A percentile compares a stretch with the other conserved stretches of the same genome.
These are phyloP conservation scores for Cataglyphis livida DNA, from an alignment of 2,888 invertebrate genomes.

Conservation along the genomic window DNA sequence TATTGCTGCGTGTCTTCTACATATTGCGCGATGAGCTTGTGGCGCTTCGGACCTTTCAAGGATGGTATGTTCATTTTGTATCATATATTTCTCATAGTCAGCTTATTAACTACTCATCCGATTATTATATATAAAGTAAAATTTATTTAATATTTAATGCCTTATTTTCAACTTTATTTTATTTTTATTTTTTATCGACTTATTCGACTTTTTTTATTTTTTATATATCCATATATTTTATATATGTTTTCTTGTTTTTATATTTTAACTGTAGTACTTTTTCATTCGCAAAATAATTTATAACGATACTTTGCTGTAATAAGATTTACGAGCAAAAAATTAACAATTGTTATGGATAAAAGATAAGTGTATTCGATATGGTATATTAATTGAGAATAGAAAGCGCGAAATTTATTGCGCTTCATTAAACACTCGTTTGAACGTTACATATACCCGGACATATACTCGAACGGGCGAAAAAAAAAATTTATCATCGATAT, in stretches of 20 bases:
- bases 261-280: not conserved
- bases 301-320: not conserved
- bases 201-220: not conserved
- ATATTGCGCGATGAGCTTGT: constrained; percentile 71
- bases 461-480: constrained; percentile 17
- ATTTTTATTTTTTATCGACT: not conserved
- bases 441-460: not conserved
- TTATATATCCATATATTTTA: not conserved
- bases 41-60: constrained; percentile 73
- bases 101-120: not conserved
- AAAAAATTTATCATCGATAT: constrained; percentile 29
- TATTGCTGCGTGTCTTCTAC: constrained; percentile 9
- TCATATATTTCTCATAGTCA: not conserved
- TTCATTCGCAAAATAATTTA: not conserved
- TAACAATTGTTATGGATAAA: not conserved
- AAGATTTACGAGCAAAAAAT: not conserved
- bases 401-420: constrained; percentile 27
- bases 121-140: not conserved
- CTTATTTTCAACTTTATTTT: not conserved
- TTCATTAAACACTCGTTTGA: constrained; percentile 37
- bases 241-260: not conserved
- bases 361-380: not conserved
- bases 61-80: constrained; percentile 70
- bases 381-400: constrained; percentile 16
- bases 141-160: not conserved